These are phyloP conservation scores for Anguilla japonica DNA, from an alignment of 2,113 vertebrate genomes.

Conservation along the genomic window DNA sequence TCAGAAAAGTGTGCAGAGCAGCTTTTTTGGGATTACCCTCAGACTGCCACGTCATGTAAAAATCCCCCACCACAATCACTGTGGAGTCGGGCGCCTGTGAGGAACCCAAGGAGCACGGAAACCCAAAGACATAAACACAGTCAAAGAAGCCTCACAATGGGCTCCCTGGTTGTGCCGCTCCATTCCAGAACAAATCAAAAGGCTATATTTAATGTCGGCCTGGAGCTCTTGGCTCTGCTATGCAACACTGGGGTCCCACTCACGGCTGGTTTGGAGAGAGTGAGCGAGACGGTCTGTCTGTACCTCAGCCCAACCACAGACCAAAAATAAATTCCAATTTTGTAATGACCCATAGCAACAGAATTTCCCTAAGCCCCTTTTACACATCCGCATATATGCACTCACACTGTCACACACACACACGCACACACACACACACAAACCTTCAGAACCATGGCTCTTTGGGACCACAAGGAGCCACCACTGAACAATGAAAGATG, in stretches of 20 bases:
- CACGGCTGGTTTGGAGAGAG: not conserved
- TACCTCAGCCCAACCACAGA: constrained; percentile 39
- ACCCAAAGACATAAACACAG: constrained; percentile 47
- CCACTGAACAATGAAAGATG: not conserved
- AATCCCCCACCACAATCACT: constrained; percentile 35
- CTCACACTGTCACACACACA: not conserved
- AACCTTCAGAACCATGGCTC: too few species aligned
- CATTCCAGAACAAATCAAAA: constrained; percentile 33
- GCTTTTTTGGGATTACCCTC: constrained; percentile 28
- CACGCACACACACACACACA: too few species aligned
- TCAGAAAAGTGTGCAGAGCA: constrained; percentile 17
- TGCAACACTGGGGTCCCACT: constrained; percentile 14
- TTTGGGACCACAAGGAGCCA: not conserved
- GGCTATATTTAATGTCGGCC: constrained; percentile 2
- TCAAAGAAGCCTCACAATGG: constrained; percentile 25
- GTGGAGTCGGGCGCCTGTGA: not conserved
- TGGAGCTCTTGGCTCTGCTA: constrained; percentile 26
- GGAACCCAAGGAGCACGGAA: constrained; percentile 39
- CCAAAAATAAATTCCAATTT: constrained; percentile 12
- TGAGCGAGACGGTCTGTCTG: constrained; percentile 16
- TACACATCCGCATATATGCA: not conserved
- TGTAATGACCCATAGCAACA: constrained; percentile 5
- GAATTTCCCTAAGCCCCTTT: not conserved
- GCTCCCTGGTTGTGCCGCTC: not conserved
- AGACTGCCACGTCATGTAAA: constrained; percentile 45